Base-by-base conservation (phyloP, 2,888 invertebrate species). In the Himalopsyche kuldschensis region DNA sequence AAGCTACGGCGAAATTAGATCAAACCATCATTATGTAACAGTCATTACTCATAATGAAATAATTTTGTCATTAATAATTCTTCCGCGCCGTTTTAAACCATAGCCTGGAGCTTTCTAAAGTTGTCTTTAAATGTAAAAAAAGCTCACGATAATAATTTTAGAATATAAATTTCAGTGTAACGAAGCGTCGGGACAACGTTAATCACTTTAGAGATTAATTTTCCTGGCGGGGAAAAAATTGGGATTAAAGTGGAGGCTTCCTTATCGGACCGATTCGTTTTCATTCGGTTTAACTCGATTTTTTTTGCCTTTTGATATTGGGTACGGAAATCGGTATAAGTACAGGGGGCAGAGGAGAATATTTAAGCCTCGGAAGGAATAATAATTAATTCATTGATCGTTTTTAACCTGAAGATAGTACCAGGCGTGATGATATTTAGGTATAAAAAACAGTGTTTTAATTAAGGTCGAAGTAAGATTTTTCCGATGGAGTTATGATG, bases 131-230 rank as follows among this genome's bases (percentile, higher is more conserved):
- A 69, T 24, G 69, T 69, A 69, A 69, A 69, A 69, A 69, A 69
- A 69, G 2, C 69, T 69, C 27, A 24, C 69, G 69, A 30, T 69
- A 69, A 69, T 69, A 30, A 69, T 69, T 69, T 69, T 20, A 30
- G 69, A 69, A 69, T 69, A 27, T 69, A 69, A 69, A 69, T 69
- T 69, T 69, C 69, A 69, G 69, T 69, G 69, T 69, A 69, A 69
- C 69, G 69, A 69, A 69, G 69, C 69, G 69, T 27, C 27, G 30
- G 82, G 78, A 82, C 78, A 82, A 79, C 78, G 82, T 82, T 82
- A 82, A 82, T 82, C 82, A 82, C 82, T 82, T 82, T 63, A 75
- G 69, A 82, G 82, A 82, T 82, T 82, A 82, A 82, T 82, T 82
- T 79, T 78, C 78, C 78, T 27, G 75, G 75, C 69, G 17, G 55